A percentile compares a stretch with the other conserved stretches of the same genome.
phyloP scores from a whole-genome alignment of 2,797 vertebrate species.

The Enteromius radiatus region DNA sequence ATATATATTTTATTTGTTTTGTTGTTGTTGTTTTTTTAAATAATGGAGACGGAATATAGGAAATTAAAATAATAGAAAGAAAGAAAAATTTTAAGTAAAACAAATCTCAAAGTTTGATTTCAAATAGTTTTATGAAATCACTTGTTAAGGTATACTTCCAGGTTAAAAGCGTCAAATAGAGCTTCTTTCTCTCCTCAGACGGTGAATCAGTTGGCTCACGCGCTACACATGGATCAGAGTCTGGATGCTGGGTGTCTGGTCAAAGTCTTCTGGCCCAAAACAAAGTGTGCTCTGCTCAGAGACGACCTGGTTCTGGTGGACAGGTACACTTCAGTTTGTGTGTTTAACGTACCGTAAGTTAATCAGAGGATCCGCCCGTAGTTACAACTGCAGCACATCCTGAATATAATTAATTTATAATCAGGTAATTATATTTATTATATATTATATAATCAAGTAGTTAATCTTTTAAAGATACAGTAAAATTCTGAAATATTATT shows the following conservation, averaged over 20 bases:
- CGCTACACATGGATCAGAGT: slow-evolving; percentile 96
- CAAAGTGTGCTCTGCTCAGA: slow-evolving; percentile 94
- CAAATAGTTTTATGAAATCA: background rate
- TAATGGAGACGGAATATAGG: too few relatives aligned
- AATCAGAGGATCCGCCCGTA: background rate
- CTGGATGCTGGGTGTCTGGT: slow-evolving; percentile 95
- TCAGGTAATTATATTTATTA: too few relatives aligned
- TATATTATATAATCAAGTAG: too few relatives aligned
- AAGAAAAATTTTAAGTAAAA: background rate
- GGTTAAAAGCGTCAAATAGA: background rate
- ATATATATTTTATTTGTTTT: too few relatives aligned
- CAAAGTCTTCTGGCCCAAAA: slow-evolving; percentile 98
- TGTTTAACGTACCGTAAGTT: background rate
- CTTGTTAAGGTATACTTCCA: background rate
- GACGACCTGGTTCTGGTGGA: slow-evolving; percentile 97
- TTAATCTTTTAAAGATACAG: too few relatives aligned
- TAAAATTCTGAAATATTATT: background rate
- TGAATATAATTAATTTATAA: background rate
- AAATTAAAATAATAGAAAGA: background rate
- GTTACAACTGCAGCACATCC: background rate
- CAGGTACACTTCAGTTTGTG: slow-evolving; percentile 79
- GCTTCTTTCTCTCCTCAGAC: slow-evolving; percentile 75
- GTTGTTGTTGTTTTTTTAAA: too few relatives aligned
- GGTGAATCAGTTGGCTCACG: slow-evolving; percentile 97
- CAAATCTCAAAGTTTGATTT: background rate